Evolutionary conservation across 30 jellyfish, hydroid and myxozoan species (phyloP).

Genomic region (Nemopilema nomurai): DNA sequence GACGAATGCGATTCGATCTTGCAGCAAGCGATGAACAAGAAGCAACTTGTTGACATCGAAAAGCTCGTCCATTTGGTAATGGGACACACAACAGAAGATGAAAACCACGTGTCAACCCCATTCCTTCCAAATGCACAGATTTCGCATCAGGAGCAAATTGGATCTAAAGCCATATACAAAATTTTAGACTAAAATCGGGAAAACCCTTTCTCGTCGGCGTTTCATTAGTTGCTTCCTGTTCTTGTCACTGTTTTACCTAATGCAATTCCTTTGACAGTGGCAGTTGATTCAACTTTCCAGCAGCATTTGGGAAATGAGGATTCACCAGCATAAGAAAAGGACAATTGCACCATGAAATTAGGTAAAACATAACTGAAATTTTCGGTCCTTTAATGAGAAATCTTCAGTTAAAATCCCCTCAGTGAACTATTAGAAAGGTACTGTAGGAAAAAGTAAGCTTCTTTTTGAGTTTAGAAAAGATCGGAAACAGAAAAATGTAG

Average conservation of each 20-base stretch:
- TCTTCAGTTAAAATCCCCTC: too few relatives aligned
- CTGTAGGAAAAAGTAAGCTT: too few relatives aligned
- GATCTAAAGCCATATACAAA: constrained; percentile 14
- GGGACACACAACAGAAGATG: constrained; percentile 27
- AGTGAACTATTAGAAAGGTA: too few relatives aligned
- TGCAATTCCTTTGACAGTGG: too few relatives aligned
- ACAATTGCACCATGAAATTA: too few relatives aligned
- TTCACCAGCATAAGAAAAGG: too few relatives aligned
- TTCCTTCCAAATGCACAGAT: background rate
- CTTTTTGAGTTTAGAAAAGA: too few relatives aligned
- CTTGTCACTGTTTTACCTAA: background rate
- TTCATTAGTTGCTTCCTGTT: background rate
- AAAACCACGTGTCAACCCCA: background rate
- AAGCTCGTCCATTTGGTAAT: constrained; percentile 40
- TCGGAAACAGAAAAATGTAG: too few relatives aligned
- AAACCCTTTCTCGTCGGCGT: background rate
- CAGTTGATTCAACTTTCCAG: too few relatives aligned
- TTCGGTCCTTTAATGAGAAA: too few relatives aligned
- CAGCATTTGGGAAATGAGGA: too few relatives aligned
- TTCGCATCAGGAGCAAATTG: constrained; percentile 6
- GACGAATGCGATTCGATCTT: constrained; percentile 40
- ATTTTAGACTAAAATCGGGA: background rate
- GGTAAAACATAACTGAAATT: too few relatives aligned
- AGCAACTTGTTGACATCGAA: constrained; percentile 29
- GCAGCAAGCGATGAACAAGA: constrained; percentile 15